phyloP scores from a whole-genome alignment of 2,888 invertebrate species.

The Seira sanloemensis region DNA sequence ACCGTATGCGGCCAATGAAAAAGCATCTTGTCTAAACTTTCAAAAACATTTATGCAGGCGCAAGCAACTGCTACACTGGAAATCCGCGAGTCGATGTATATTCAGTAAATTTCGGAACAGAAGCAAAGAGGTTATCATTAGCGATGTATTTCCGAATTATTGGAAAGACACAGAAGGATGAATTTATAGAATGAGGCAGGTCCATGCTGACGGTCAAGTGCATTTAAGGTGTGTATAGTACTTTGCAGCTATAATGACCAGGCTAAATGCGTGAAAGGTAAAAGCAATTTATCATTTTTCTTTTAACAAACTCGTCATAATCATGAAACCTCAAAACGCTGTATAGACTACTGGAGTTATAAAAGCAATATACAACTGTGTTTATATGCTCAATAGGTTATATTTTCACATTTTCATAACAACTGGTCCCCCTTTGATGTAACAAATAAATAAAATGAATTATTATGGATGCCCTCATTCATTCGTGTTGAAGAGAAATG shows the following conservation, averaged over 20 bases:
- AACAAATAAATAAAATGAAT: background rate
- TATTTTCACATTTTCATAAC: background rate
- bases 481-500: slow-evolving; percentile 36
- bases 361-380: too few relatives aligned
- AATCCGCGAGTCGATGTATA: too few relatives aligned
- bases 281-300: slow-evolving; percentile 61
- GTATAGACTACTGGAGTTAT: too few relatives aligned
- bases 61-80: too few relatives aligned
- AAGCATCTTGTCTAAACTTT: too few relatives aligned
- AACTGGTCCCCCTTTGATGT: background rate
- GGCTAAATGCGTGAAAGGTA: slow-evolving; percentile 55
- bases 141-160: too few relatives aligned
- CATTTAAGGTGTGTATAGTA: background rate
- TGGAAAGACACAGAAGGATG: background rate
- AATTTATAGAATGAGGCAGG: background rate
- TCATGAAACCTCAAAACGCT: slow-evolving; percentile 47
- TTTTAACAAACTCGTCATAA: slow-evolving; percentile 60
- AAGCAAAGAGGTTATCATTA: too few relatives aligned
- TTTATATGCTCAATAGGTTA: too few relatives aligned
- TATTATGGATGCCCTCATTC: background rate
- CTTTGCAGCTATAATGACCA: slow-evolving; percentile 37
- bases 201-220: background rate
- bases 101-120: too few relatives aligned
- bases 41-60: too few relatives aligned
- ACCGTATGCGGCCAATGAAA: too few relatives aligned